Evolutionary conservation across 1,140 invertebrate species (phyloP).

Genomic region (Chelonus insularis): DNA sequence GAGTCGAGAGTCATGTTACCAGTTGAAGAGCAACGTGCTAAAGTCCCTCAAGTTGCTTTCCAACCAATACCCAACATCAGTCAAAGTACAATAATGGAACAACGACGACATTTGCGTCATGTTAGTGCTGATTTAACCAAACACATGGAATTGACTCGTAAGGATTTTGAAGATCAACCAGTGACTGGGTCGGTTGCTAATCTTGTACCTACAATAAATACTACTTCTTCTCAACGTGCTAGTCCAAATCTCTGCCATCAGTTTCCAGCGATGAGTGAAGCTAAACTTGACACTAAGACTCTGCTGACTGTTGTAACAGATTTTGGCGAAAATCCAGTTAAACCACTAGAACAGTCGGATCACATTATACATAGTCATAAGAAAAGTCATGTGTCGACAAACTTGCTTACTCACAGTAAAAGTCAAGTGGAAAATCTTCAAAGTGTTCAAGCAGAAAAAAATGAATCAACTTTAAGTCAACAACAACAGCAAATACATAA

Average conservation of each 20-base stretch:
- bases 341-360: conserved; percentile 49
- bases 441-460: conserved; percentile 37
- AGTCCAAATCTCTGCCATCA: conserved; percentile 56
- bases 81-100: conserved; percentile 56
- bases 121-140: conserved; percentile 57
- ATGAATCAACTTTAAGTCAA: conserved; percentile 29
- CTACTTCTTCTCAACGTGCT: conserved; percentile 45
- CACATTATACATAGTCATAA: conserved; percentile 57
- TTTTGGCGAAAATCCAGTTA: conserved; percentile 43
- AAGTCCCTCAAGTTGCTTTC: conserved; percentile 52
- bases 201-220: conserved; percentile 41
- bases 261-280: conserved; percentile 50
- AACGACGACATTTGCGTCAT: conserved; percentile 54
- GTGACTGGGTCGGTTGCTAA: conserved; percentile 53
- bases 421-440: conserved; percentile 47
- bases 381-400: conserved; percentile 44
- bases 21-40: conserved; percentile 39
- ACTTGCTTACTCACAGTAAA: conserved; percentile 46
- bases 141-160: conserved; percentile 54
- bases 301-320: conserved; percentile 50
- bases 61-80: conserved; percentile 56
- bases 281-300: conserved; percentile 50
- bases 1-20: conserved; percentile 31
- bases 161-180: conserved; percentile 57
- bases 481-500: conserved; percentile 46